Conservation (phyloP, 1,140 invertebrate genomes). For the Charaxes varanes region DNA sequence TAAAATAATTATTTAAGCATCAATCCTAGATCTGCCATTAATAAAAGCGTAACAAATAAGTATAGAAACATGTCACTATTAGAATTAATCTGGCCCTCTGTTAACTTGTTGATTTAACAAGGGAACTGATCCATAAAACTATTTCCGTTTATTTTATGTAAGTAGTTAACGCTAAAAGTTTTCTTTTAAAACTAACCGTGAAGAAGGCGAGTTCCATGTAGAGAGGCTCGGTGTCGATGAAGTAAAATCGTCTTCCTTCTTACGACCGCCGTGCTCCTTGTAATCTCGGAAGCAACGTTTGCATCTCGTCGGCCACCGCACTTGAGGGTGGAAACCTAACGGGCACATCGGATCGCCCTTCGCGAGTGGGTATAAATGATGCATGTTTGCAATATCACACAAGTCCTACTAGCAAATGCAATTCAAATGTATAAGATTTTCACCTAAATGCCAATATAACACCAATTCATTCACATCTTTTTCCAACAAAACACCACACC, state of each 20-base stretch:
- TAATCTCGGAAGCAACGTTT: constrained; percentile 96
- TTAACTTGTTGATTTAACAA: too few species aligned
- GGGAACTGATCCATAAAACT: too few species aligned
- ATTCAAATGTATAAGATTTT: constrained; percentile 53
- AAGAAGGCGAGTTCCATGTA: constrained; percentile 77
- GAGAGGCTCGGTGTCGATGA: constrained; percentile 84
- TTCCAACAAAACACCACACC: constrained; percentile 18
- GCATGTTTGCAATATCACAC: constrained; percentile 73
- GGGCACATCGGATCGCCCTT: constrained; percentile 92
- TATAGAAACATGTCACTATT: too few species aligned
- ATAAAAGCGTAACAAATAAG: too few species aligned
- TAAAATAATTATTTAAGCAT: too few species aligned
- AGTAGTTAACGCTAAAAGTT: too few species aligned
- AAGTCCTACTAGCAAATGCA: constrained; percentile 46
- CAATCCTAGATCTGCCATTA: too few species aligned
- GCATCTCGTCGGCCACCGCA: constrained; percentile 93
- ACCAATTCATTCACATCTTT: constrained; percentile 31
- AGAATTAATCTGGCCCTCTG: too few species aligned
- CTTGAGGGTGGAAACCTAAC: constrained; percentile 94
- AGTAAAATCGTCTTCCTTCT: constrained; percentile 81
- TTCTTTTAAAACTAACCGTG: constrained; percentile 75
- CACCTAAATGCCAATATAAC: constrained; percentile 49
- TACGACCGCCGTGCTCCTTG: constrained; percentile 88
- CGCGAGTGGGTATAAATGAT: constrained; percentile 85
- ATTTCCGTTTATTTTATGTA: too few species aligned